Percentiles rank a stretch among this genome's conserved stretches.
Evolutionary conservation across 1,140 invertebrate genomes (phyloP).

Genomic region (Drosophila nannoptera): DNA sequence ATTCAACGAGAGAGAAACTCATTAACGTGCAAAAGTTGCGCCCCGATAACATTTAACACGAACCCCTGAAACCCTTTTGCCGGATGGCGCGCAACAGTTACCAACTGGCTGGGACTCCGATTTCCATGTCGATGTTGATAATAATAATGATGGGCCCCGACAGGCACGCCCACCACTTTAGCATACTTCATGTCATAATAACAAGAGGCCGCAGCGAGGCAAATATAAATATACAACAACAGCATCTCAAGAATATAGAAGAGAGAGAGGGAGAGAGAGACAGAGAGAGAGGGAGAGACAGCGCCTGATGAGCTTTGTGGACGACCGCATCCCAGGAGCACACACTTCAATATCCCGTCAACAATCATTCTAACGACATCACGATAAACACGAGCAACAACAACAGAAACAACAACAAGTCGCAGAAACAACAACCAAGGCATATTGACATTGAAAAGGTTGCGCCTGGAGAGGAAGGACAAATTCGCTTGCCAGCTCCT

Average conservation of each 20-base stretch:
- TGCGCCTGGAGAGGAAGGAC: constrained; percentile 28
- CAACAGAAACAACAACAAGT: constrained; percentile 3
- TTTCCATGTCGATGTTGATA: constrained; percentile 10
- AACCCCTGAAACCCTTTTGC: constrained; percentile 38
- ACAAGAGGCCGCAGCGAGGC: constrained; percentile 37
- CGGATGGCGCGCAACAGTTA: constrained; percentile 58
- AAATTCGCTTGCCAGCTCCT: constrained; percentile 37
- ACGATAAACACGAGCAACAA: constrained; percentile 55
- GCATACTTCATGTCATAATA: constrained; percentile 53
- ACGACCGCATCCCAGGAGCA: constrained; percentile 20
- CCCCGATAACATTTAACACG: constrained; percentile 9
- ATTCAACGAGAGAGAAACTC: constrained; percentile 1
- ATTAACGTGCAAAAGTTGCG: constrained; percentile 40
- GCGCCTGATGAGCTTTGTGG: constrained; percentile 23
- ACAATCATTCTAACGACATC: constrained; percentile 63
- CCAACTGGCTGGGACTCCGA: constrained; percentile 4
- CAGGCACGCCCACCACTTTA: constrained; percentile 1
- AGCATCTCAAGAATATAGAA: constrained; percentile 22
- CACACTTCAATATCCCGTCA: constrained; percentile 33
- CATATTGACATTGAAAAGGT: constrained; percentile 66
- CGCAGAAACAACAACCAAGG: constrained; percentile 41
- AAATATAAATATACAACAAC: constrained; percentile 63
- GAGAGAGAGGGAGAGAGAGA: neutral
- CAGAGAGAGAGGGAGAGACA: neutral
- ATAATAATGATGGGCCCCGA: constrained; percentile 44